Conservation (phyloP, 2,797 vertebrate genomes). For the Orientallactaga sibirica region DNA sequence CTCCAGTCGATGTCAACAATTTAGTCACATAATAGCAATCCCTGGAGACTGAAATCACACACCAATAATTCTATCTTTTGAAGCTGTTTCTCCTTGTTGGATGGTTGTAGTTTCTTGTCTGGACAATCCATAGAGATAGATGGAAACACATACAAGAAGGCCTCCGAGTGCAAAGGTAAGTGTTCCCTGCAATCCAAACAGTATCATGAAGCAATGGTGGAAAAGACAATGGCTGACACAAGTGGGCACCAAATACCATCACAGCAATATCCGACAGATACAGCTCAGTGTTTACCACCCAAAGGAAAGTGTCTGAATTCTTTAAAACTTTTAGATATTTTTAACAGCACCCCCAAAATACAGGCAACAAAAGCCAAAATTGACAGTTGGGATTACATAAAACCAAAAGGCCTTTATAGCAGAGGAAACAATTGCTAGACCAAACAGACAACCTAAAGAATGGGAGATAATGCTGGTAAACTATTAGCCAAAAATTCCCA, state of each 20-base stretch:
- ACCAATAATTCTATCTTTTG: slow-evolving; percentile 90
- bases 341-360: not conserved
- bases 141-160: slow-evolving; percentile 95
- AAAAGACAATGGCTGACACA: no score
- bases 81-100: slow-evolving; percentile 80
- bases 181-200: slow-evolving; percentile 64
- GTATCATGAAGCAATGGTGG: no score
- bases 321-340: no score
- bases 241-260: no score
- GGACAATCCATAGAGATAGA: slow-evolving; percentile 97
- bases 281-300: no score
- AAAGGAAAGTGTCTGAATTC: no score
- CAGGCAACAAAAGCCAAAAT: not conserved
- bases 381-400: not conserved
- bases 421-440: not conserved
- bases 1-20: slow-evolving; percentile 74
- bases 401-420: no score
- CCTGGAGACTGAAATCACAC: slow-evolving; percentile 88
- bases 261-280: no score
- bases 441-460: not conserved
- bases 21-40: slow-evolving; percentile 53
- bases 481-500: not conserved
- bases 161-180: slow-evolving; percentile 92
- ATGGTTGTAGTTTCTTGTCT: slow-evolving; percentile 94
- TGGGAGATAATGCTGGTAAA: not conserved